Evolutionary conservation across 2,888 invertebrate genomes (phyloP), one percentile per base, ranked within the genome.

Genomic region (Pseudococcus jackbeardsleyi): DNA sequence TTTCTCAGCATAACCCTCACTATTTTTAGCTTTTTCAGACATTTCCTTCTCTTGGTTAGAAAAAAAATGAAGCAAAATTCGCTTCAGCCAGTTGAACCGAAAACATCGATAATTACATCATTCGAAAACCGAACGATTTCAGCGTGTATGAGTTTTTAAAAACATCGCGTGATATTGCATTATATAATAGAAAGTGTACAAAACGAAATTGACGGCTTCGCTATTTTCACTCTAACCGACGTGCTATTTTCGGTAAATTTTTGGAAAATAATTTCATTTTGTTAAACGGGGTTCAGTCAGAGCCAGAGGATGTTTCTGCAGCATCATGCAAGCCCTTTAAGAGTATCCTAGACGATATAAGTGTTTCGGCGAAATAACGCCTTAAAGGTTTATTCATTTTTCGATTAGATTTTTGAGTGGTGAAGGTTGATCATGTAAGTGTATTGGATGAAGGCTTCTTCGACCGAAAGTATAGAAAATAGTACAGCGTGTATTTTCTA

Each of bases 151-250:
- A 3, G 22, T 64, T 64, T 22, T 64, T 19, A 64, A 64, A 64
- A 64, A 64, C 22, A 64, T 5, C 64, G 26, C 26, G 26, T 33
- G 26, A 33, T 33, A 33, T 33, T 33, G 19, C 12, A 64, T 64
- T 64, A 64, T 12, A 64, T 0, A 64, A 17, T 0, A 11, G 6
- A 17, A 12, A 11, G 6, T 46, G 22, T 19, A 64, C 64, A 22
- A 64, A 64, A 64, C 22, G 64, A 64, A 64, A 64, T 64, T 22
- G 64, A 64, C 64, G 19, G 64, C 64, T 64, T 50, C 17, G 50
- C 8, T 15, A 50, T 50, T 50, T 46, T 50, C 64, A 64, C 9
- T 22, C 64, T 3, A 22, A 22, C 64, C 22, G 64, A 64, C 19
- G 64, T 12, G 19, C 9, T 64, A 64, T 22, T 64, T 64, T 64